Evolutionary conservation across 1,140 invertebrate species (phyloP).

Genomic region (Epicauta chinensis): DNA sequence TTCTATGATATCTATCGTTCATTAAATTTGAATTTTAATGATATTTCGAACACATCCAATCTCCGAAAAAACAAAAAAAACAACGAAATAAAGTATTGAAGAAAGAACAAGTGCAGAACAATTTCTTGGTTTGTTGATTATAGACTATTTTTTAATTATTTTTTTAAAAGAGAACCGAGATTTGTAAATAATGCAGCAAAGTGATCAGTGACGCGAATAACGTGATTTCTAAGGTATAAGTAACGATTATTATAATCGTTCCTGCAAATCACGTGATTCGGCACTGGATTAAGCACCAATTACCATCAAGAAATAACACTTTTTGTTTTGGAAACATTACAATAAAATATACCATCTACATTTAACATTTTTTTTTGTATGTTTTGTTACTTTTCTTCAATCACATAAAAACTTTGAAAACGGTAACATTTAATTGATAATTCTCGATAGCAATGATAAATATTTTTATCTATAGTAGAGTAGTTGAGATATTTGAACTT

Average conservation of each 20-base stretch:
- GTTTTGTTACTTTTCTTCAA: no score
- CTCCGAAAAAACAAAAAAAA: no score
- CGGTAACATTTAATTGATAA: slow-evolving; percentile 42
- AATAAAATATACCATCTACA: slow-evolving; percentile 34
- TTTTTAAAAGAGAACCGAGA: not conserved
- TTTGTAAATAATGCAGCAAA: slow-evolving; percentile 17
- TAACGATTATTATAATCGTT: not conserved
- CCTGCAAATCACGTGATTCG: not conserved
- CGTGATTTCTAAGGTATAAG: not conserved
- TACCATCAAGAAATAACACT: slow-evolving; percentile 28
- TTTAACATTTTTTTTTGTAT: slow-evolving; percentile 31
- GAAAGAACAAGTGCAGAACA: no score
- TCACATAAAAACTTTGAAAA: slow-evolving; percentile 43
- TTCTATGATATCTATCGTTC: slow-evolving; percentile 11
- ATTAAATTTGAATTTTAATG: slow-evolving; percentile 15
- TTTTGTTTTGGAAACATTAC: slow-evolving; percentile 18
- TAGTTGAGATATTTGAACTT: slow-evolving; percentile 11
- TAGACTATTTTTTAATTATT: no score
- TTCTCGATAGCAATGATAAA: slow-evolving; percentile 27
- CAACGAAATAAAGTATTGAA: no score
- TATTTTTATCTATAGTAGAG: slow-evolving; percentile 1
- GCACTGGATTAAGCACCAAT: slow-evolving; percentile 23
- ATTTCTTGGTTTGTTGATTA: no score
- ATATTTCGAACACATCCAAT: slow-evolving; percentile 21
- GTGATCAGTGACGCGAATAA: slow-evolving; percentile 6